Evolutionary conservation across 1,140 invertebrate genomes (phyloP).

Genomic region (Myzus persicae): DNA sequence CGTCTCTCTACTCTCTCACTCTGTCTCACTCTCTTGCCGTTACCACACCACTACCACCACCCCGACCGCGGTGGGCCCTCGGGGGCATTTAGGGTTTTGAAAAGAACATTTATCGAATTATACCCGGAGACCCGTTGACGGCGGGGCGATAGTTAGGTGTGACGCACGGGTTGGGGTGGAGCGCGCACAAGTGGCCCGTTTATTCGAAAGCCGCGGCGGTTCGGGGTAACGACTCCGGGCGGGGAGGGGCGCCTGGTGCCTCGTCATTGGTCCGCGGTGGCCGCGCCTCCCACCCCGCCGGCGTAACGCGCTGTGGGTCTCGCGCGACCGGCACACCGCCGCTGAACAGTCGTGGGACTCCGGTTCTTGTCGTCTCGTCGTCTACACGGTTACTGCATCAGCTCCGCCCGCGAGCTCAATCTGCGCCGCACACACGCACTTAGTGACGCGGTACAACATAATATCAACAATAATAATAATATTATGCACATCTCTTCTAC

Average conservation of each 20-base stretch:
- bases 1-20: background rate
- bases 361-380: constrained; percentile 30
- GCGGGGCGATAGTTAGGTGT: background rate
- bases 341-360: constrained; percentile 26
- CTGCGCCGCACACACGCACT: background rate
- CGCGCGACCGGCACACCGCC: background rate
- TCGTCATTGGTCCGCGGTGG: constrained; percentile 41
- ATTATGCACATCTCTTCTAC: too few relatives aligned
- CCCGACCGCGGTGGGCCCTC: background rate
- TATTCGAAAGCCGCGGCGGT: constrained; percentile 35
- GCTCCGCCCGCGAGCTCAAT: background rate
- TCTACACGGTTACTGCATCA: background rate
- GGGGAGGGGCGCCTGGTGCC: constrained; percentile 35
- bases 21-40: background rate
- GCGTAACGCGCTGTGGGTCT: background rate
- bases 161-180: background rate
- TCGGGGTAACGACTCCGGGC: constrained; percentile 23
- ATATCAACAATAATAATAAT: background rate
- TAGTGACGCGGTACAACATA: background rate
- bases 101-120: constrained; percentile 59
- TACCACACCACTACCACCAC: background rate
- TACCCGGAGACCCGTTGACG: constrained; percentile 29
- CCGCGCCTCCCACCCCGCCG: constrained; percentile 48
- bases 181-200: constrained; percentile 52
- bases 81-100: constrained; percentile 57